These are phyloP conservation scores for Trinorchestia longiramus DNA, from an alignment of 1,140 invertebrate species.

Conservation along the genomic window DNA sequence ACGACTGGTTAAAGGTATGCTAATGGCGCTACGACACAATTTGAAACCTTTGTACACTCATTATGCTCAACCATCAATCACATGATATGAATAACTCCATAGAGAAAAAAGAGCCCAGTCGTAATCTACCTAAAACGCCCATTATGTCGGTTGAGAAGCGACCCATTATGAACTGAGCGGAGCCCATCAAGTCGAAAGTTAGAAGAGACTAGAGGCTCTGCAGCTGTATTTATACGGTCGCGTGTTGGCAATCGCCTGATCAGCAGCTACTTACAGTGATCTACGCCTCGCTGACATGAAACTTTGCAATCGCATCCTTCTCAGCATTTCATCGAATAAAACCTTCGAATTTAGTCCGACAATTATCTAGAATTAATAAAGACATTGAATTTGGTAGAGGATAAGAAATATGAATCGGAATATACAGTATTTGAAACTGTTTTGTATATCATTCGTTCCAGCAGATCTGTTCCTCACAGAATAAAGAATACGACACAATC, in stretches of 20 bases:
- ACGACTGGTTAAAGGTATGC: neutral
- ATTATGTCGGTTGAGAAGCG: neutral
- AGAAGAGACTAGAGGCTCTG: neutral
- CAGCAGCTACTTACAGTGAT: neutral
- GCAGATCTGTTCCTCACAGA: too few species aligned
- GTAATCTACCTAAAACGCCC: constrained; percentile 26
- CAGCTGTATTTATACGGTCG: neutral
- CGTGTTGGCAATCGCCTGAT: constrained; percentile 3
- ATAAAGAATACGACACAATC: too few species aligned
- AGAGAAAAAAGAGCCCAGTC: constrained; percentile 4
- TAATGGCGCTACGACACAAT: neutral
- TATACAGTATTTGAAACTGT: too few species aligned
- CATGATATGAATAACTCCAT: neutral
- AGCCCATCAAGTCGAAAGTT: constrained; percentile 25
- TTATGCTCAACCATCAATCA: neutral
- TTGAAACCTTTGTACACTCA: neutral
- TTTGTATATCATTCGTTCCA: too few species aligned
- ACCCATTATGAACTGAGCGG: constrained; percentile 21
- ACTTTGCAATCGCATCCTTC: constrained; percentile 10
- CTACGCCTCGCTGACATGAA: constrained; percentile 3
- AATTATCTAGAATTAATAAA: neutral
- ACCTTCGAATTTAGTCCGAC: neutral
- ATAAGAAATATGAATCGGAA: neutral
- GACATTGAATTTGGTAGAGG: neutral
- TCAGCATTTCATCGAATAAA: neutral